Evolutionary conservation across 1,140 invertebrate genomes (phyloP).

Genomic region (Drosophila auraria): DNA sequence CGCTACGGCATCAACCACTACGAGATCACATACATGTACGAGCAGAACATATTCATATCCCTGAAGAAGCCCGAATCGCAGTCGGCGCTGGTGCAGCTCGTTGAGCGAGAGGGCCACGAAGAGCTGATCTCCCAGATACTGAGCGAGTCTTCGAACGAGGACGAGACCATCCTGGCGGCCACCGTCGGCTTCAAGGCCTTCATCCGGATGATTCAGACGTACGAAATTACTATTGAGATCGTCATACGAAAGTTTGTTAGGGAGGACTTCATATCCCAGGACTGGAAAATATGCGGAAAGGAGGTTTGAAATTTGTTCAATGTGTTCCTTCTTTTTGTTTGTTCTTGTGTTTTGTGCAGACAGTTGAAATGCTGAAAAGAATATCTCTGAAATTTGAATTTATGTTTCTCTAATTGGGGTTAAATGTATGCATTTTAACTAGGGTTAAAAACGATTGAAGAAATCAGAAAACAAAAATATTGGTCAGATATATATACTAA

Average conservation of each 20-base stretch:
- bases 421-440: conserved; percentile 55
- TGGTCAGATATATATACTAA: conserved; percentile 10
- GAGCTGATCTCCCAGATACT: conserved; percentile 92
- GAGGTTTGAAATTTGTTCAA: conserved; percentile 81
- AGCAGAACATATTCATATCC: conserved; percentile 91
- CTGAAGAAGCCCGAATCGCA: conserved; percentile 91
- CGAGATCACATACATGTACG: conserved; percentile 91
- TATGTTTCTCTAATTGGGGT: conserved; percentile 2
- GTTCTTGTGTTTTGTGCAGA: conserved; percentile 26
- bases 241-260: conserved; percentile 92
- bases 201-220: conserved; percentile 92
- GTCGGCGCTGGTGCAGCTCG: conserved; percentile 92
- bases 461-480: not conserved
- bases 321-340: conserved; percentile 40
- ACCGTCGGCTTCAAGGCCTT: conserved; percentile 93
- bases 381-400: conserved; percentile 1
- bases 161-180: conserved; percentile 90
- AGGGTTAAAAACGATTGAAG: not conserved
- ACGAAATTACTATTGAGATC: conserved; percentile 92
- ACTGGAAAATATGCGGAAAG: conserved; percentile 88
- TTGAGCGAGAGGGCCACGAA: conserved; percentile 92
- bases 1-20: conserved; percentile 90
- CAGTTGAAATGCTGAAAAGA: conserved; percentile 58
- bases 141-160: conserved; percentile 90
- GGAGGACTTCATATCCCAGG: conserved; percentile 91